These are phyloP conservation scores for Palythoa heliodiscus DNA, from an alignment of 92 coral and sea anemone species.

Conservation along the genomic window DNA sequence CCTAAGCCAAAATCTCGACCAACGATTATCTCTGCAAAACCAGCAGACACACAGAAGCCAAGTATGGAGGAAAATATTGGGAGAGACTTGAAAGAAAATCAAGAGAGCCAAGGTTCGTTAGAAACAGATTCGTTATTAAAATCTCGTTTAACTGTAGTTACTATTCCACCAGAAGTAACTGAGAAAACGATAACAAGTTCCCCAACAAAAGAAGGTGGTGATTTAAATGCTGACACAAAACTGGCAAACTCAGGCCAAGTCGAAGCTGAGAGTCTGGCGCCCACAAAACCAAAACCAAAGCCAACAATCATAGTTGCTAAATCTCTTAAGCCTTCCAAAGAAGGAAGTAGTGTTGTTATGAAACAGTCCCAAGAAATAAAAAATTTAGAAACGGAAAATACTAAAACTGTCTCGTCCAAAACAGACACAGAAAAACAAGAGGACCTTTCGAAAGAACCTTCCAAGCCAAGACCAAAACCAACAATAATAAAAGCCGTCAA, in stretches of 20 bases:
- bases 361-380: background rate
- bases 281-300: slow-evolving; percentile 23
- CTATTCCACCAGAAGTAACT: slow-evolving; percentile 35
- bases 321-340: background rate
- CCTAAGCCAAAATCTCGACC: slow-evolving; percentile 55
- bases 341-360: background rate
- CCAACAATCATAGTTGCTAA: slow-evolving; percentile 31
- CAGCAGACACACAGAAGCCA: slow-evolving; percentile 40
- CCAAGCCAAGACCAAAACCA: slow-evolving; percentile 31
- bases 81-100: slow-evolving; percentile 1
- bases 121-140: slow-evolving; percentile 44
- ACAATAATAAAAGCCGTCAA: slow-evolving; percentile 31
- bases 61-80: slow-evolving; percentile 3
- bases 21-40: slow-evolving; percentile 57
- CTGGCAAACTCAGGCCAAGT: background rate
- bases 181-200: slow-evolving; percentile 17
- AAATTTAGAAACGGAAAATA: background rate
- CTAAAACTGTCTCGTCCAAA: background rate
- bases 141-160: slow-evolving; percentile 51
- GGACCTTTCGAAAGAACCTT: background rate
- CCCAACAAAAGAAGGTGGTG: slow-evolving; percentile 5
- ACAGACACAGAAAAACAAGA: slow-evolving; percentile 2
- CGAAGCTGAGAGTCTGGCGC: slow-evolving; percentile 10
- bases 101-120: slow-evolving; percentile 19
- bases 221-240: slow-evolving; percentile 7